These are phyloP conservation scores for Natrix natrix DNA, from an alignment of 2,797 vertebrate genomes.

Conservation along the genomic window DNA sequence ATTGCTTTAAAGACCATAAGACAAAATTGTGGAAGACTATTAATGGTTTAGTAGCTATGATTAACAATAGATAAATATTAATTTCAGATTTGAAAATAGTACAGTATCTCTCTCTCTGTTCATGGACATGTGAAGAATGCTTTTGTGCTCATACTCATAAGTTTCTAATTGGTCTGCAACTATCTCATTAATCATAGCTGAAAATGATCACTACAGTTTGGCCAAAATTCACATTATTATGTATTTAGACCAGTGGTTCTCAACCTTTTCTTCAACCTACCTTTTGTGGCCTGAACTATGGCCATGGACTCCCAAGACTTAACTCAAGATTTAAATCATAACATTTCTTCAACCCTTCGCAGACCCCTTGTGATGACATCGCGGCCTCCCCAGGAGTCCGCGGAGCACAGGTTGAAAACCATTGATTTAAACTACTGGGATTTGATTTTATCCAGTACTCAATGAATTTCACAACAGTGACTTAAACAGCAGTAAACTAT, in stretches of 20 bases:
- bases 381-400: too few relatives aligned
- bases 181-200: background rate
- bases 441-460: background rate
- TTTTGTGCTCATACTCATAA: background rate
- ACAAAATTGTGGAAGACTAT: background rate
- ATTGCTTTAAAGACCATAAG: background rate
- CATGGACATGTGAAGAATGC: background rate
- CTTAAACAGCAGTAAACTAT: background rate
- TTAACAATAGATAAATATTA: background rate
- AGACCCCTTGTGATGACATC: background rate
- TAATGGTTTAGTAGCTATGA: background rate
- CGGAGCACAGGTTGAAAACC: background rate
- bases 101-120: background rate
- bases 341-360: background rate
- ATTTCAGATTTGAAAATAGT: background rate
- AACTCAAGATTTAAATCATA: background rate
- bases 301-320: background rate
- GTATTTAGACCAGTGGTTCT: background rate
- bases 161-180: background rate
- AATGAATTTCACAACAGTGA: background rate
- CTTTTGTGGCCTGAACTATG: background rate
- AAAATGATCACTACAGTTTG: background rate
- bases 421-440: background rate
- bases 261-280: background rate
- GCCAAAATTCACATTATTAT: background rate